A percentile compares a stretch with the other conserved stretches of the same genome.
These are phyloP conservation scores for Ciconia nigra DNA, from an alignment of 2,797 vertebrate genomes.

Conservation along the genomic window DNA sequence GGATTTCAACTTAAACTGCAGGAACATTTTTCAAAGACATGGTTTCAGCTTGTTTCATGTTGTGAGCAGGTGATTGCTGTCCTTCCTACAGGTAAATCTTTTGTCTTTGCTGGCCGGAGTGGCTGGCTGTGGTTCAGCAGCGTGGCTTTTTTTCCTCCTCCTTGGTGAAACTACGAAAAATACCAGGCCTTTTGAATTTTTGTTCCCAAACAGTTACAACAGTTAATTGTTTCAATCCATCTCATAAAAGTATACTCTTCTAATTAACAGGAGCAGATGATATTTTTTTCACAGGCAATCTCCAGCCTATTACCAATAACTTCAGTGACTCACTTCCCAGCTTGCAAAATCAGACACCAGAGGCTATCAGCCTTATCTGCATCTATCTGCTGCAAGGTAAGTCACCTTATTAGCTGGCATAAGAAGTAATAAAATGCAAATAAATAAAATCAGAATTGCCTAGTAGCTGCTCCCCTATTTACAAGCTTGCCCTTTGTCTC, in stretches of 20 bases:
- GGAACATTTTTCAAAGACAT: background rate
- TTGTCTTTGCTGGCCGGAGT: background rate
- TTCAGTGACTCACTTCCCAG: background rate
- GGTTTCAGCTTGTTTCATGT: background rate
- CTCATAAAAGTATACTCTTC: background rate
- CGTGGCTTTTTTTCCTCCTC: background rate
- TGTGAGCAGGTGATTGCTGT: background rate
- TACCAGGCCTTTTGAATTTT: background rate
- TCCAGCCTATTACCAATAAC: background rate
- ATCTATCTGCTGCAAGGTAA: background rate
- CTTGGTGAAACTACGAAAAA: background rate
- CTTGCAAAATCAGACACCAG: constrained; percentile 20
- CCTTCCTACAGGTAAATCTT: background rate
- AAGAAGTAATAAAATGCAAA: background rate
- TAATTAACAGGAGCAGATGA: background rate
- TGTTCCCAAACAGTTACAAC: background rate
- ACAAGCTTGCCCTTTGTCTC: background rate
- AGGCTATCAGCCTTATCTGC: background rate
- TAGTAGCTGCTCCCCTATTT: constrained; percentile 22
- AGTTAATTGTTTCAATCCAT: background rate
- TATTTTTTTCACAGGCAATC: background rate
- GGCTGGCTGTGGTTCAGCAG: background rate
- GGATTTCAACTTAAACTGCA: background rate
- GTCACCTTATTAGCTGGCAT: background rate
- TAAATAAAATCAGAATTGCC: background rate